Evolutionary conservation across 2,113 vertebrate species (phyloP).

Genomic region (Pteronura brasiliensis): DNA sequence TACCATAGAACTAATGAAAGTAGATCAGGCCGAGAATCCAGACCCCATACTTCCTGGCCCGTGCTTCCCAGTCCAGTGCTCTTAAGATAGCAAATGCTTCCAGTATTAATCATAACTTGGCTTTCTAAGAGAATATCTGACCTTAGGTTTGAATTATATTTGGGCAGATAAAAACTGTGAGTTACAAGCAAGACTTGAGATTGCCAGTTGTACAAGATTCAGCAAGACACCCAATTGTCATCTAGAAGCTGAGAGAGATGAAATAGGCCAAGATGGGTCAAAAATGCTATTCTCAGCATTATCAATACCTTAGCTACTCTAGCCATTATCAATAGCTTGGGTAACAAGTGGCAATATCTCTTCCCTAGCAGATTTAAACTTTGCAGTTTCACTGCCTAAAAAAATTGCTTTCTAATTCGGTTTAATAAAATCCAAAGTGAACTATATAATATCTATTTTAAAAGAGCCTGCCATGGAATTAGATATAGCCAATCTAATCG

Average conservation of each 20-base stretch:
- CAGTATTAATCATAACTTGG: background rate
- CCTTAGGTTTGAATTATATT: background rate
- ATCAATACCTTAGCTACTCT: background rate
- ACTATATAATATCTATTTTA: conserved; percentile 18
- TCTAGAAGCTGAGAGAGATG: background rate
- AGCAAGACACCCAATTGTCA: background rate
- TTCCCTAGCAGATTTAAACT: background rate
- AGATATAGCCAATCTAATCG: background rate
- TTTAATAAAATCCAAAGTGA: conserved; percentile 3
- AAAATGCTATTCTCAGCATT: background rate
- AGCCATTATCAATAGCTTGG: background rate
- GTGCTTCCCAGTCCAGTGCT: background rate
- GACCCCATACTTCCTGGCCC: background rate
- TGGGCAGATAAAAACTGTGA: conserved; percentile 20
- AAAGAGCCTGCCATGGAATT: background rate
- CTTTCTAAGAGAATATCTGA: conserved; percentile 23
- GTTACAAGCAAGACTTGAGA: conserved; percentile 1
- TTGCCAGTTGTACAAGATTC: conserved; percentile 29
- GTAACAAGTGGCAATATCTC: background rate
- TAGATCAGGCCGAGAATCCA: background rate
- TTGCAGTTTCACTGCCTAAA: background rate
- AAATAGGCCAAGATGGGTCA: background rate
- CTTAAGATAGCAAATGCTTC: background rate
- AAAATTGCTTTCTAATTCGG: background rate
- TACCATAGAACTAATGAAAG: background rate